Evolutionary conservation across 2,888 invertebrate species (phyloP).

Genomic region (Ditula angustiorana): DNA sequence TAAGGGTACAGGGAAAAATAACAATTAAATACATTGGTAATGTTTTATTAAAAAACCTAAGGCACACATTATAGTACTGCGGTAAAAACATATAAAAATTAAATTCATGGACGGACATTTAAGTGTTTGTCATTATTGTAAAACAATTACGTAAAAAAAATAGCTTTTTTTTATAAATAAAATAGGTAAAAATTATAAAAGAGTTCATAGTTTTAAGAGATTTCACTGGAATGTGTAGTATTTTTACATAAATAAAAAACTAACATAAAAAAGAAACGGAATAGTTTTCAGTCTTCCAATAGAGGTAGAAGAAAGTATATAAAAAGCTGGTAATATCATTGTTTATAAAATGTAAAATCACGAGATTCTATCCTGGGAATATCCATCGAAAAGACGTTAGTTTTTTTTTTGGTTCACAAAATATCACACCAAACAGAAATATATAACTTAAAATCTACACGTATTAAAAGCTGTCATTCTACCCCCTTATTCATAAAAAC

Average conservation of each 20-base stretch:
- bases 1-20: not conserved
- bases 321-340: too few species aligned
- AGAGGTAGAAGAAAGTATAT: not conserved
- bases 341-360: too few species aligned
- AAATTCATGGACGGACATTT: conserved; percentile 29
- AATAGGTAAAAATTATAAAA: not conserved
- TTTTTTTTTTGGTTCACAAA: not conserved
- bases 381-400: not conserved
- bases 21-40: conserved; percentile 1
- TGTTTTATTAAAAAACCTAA: conserved; percentile 28
- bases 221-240: not conserved
- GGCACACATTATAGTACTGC: conserved; percentile 27
- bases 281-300: not conserved
- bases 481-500: too few species aligned
- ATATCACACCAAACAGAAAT: conserved; percentile 1
- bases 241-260: not conserved
- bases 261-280: not conserved
- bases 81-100: conserved; percentile 18
- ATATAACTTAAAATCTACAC: not conserved
- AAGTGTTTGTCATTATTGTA: conserved; percentile 4
- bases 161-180: too few species aligned
- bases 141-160: too few species aligned
- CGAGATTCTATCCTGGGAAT: not conserved
- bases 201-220: not conserved
- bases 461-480: not conserved